Percentiles rank a stretch among this genome's conserved stretches.
Evolutionary conservation across 1,140 invertebrate genomes (phyloP).

Genomic region (Globodera ellingtonae): DNA sequence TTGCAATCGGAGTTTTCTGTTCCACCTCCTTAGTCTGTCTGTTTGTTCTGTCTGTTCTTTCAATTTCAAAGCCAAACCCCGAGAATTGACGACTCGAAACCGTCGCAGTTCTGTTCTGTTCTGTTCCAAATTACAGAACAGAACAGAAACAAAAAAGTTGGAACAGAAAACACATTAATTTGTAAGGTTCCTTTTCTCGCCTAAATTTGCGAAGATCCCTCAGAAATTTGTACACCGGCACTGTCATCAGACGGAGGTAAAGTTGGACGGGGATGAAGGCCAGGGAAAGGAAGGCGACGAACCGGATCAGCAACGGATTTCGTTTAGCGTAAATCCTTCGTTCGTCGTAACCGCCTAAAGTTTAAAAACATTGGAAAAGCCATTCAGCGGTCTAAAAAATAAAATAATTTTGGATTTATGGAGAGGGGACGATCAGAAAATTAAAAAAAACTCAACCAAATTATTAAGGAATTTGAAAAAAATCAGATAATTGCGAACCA

Average conservation of each 20-base stretch:
- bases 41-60: too few relatives aligned
- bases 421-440: too few relatives aligned
- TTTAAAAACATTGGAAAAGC: too few relatives aligned
- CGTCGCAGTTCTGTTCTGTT: too few relatives aligned
- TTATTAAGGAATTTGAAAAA: neutral
- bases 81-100: too few relatives aligned
- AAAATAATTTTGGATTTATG: too few relatives aligned
- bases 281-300: slow-evolving; percentile 58
- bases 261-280: slow-evolving; percentile 58
- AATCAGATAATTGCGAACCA: slow-evolving; percentile 26
- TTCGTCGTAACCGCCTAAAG: slow-evolving; percentile 54
- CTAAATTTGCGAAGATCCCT: slow-evolving; percentile 55
- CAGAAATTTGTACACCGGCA: slow-evolving; percentile 62
- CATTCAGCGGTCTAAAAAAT: too few relatives aligned
- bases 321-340: slow-evolving; percentile 47
- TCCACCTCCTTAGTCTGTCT: too few relatives aligned
- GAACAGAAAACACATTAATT: slow-evolving; percentile 11
- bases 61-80: too few relatives aligned
- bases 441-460: too few relatives aligned
- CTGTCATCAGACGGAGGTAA: slow-evolving; percentile 60
- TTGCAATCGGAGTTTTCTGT: neutral
- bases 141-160: neutral
- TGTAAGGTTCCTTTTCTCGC: slow-evolving; percentile 24
- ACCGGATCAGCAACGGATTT: slow-evolving; percentile 57
- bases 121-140: too few relatives aligned